A percentile compares a stretch with the other conserved stretches of the same genome.
phyloP scores from a whole-genome alignment of 1,140 invertebrate species.

The Diachasmimorpha longicaudata region DNA sequence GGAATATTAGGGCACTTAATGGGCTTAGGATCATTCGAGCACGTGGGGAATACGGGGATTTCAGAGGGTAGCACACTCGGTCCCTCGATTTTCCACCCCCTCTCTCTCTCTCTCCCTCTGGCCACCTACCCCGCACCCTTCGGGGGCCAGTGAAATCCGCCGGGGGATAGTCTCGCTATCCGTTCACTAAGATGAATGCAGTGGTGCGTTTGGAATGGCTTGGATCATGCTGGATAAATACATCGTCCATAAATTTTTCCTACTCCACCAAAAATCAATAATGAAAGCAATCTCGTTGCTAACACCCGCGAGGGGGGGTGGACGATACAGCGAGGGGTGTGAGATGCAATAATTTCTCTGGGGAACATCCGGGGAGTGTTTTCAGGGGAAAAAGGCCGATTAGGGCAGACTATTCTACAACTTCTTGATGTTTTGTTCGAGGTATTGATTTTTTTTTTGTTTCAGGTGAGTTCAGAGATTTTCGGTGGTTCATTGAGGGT shows the following conservation, averaged over 20 bases:
- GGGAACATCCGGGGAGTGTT: not conserved
- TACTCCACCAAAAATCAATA: slow-evolving; percentile 2
- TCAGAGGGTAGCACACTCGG: not conserved
- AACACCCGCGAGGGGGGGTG: not conserved
- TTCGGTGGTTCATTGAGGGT: too few relatives aligned
- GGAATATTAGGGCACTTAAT: slow-evolving; percentile 26
- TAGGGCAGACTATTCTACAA: not conserved
- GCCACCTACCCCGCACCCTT: too few relatives aligned
- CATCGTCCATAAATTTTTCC: slow-evolving; percentile 13
- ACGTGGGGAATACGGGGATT: not conserved
- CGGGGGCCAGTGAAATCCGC: not conserved
- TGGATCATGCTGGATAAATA: slow-evolving; percentile 22
- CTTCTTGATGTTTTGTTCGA: not conserved
- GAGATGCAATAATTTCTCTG: not conserved
- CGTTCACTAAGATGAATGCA: not conserved
- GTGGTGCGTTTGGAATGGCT: not conserved
- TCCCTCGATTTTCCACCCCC: not conserved
- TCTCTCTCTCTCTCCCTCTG: too few relatives aligned
- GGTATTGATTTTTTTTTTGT: not conserved
- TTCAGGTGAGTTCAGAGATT: not conserved
- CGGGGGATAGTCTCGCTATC: not conserved
- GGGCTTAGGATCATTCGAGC: slow-evolving; percentile 13
- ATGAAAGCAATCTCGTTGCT: not conserved
- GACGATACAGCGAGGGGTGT: not conserved
- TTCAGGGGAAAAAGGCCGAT: not conserved